phyloP scores from a whole-genome alignment of 2,113 vertebrate genomes.

The Mastomys natalensis region DNA sequence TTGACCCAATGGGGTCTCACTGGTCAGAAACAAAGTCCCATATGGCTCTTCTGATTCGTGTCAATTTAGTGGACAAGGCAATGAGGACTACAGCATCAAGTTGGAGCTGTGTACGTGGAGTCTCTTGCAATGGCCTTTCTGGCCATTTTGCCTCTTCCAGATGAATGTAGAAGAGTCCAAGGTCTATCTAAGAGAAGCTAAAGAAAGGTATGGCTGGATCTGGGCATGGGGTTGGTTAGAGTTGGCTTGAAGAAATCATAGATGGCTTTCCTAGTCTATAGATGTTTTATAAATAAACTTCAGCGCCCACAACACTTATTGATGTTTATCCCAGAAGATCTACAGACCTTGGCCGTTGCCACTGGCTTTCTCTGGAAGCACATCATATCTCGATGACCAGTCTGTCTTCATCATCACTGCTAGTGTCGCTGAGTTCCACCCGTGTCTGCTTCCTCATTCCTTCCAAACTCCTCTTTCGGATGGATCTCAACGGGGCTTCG shows the following conservation, averaged over 20 bases:
- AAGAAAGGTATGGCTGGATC: not conserved
- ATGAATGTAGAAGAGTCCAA: rapidly evolving
- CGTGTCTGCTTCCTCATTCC: conserved; percentile 86
- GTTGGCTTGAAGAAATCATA: conserved; percentile 14
- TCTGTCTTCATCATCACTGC: conserved; percentile 90
- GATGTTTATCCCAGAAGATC: not conserved
- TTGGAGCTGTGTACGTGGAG: not conserved
- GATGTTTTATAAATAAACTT: conserved; percentile 41
- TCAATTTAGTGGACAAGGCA: rapidly evolving
- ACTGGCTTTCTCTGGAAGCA: not conserved
- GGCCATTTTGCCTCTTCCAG: not conserved
- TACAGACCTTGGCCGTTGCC: rapidly evolving
- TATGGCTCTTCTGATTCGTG: not conserved
- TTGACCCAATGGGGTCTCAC: not conserved
- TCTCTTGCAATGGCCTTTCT: not conserved
- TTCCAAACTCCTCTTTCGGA: conserved; percentile 86
- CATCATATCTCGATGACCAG: conserved; percentile 88
- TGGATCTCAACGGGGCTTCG: conserved; percentile 59
- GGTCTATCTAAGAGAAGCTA: not conserved
- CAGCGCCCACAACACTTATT: rapidly evolving
- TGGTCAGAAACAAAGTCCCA: not conserved
- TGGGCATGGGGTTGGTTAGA: not conserved
- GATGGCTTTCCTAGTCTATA: conserved; percentile 72
- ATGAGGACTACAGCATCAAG: not conserved
- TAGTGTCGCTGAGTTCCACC: conserved; percentile 87